Evolutionary conservation across 2,797 vertebrate genomes (phyloP), one percentile per base, ranked within the genome.

Genomic region (Nannoperca australis): DNA sequence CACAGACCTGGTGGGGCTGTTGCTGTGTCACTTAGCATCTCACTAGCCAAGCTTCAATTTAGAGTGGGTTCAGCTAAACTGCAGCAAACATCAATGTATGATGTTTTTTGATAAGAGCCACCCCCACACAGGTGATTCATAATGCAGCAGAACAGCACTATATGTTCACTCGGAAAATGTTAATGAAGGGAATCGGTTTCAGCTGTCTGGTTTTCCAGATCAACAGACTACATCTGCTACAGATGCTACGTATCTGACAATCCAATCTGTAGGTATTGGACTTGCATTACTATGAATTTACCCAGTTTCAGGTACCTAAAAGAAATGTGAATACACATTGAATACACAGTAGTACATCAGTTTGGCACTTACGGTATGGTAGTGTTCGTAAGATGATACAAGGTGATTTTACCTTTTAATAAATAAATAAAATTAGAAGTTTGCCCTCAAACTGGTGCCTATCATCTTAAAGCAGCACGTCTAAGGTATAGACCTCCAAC

Each of bases 221-320:
- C 47, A 60, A 36, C 60, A 40, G 17, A 15, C 22, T 13, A 17
- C 34, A 66, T 38, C 36, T 38, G 36, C 36, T 38, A 10, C 36
- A 38, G 36, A 38, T 38, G 36, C 36, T 38, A 11, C 36, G 2
- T 38, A 66, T 24, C 72, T 17, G 49, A 7, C 56, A 56, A 12
- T 53, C 18, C 27, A 45, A 34, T 68, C 56, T 67, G 64, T 36
- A 76, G 45, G 55, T 44, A 59, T 9, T 65, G 11, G n/a, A 20
- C 22, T 17, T 47, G 11, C 20, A 7, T 51, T 51, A 10, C 24
- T 15, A 10, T 22, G 6, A 40, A 49, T 49, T 24, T 59, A 69
- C 14, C 17, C 34, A 38, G n/a, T 20, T 40, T 30, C 14, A 32
- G 27, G 20, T 27, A 9, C 49, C 17, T n/a, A 15, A 65, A 49